Evolutionary conservation across 2,113 vertebrate genomes (phyloP).

Genomic region (Dasyornis broadbenti): DNA sequence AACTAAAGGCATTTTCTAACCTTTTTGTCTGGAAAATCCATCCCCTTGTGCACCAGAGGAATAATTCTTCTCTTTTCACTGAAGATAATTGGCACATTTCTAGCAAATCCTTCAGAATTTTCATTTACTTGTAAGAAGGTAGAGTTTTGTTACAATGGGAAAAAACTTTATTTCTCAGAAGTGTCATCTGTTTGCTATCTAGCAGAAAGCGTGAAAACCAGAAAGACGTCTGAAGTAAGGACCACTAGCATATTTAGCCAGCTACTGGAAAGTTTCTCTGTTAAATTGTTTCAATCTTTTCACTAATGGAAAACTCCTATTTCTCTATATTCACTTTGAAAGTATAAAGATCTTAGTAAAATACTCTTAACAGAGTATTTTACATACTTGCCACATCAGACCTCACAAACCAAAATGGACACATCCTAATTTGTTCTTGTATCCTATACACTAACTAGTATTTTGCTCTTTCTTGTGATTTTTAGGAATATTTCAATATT

Average conservation of each 20-base stretch:
- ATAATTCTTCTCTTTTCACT: not conserved
- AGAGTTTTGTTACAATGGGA: not conserved
- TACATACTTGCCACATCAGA: not conserved
- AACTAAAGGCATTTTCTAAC: not conserved
- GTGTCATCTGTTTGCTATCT: not conserved
- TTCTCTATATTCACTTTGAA: not conserved
- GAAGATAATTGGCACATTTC: not conserved
- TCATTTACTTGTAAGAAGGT: not conserved
- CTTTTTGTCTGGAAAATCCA: not conserved
- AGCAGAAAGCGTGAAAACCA: not conserved
- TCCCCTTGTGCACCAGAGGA: not conserved
- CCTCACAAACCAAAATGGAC: not conserved
- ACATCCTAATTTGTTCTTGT: not conserved
- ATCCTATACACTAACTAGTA: not conserved
- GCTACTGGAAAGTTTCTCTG: not conserved
- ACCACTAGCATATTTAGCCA: not conserved
- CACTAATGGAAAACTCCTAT: not conserved
- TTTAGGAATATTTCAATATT: not conserved
- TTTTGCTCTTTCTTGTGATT: not conserved
- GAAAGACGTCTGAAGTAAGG: not conserved
- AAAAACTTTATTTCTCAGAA: not conserved
- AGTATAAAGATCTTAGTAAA: not conserved
- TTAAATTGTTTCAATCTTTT: not conserved
- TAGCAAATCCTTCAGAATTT: not conserved
- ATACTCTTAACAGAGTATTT: not conserved